Base-by-base conservation (phyloP, 2,797 vertebrate species). In the Melanotaenia boesemani region DNA sequence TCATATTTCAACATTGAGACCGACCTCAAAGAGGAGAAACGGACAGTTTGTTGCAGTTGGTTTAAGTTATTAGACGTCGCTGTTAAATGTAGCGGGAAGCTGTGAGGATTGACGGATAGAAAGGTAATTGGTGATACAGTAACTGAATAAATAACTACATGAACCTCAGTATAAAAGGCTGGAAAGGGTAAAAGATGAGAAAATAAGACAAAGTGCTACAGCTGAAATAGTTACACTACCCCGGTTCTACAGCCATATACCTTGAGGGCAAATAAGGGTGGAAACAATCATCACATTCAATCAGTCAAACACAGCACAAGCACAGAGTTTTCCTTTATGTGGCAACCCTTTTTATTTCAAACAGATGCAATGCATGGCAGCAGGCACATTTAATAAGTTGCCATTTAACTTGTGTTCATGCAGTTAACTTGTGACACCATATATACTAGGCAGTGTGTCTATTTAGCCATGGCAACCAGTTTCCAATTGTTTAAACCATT, bases 1-100 rank as follows among this genome's bases (percentile, higher is more conserved):
- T 88, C 91, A 91, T 92, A 92, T 91, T 93, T 91, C 78, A 89
- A 84, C 82, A 79, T 85, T 89, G 79, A 92, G 88, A 82, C 77
- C 39, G 68, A 89, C 90, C 91, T 92, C 89, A 92, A 91, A 91
- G 78, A 80, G 24, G 82, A 90, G 88, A 86, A 88, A 84, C 24
- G 79, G 80, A 88, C 83, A 78, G 79, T 86, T 85, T 85, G 83
- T 82, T 82, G 76, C 71, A 81, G 89, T 86, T 89, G 64, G 84
- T 92, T 92, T 87, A 88, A 89, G 72, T 85, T 74, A 83, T 89
- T 90, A 90, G 85, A 86, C 41, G n/a, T 64, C 16, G 13, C 72
- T 72, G 70, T 78, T 82, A 80, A 86, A 87, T 72, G 69, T 83
- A 85, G 80, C n/a, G 12, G 50, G 57, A 64, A 80, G 72, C 82